Conservation (phyloP, 2,888 invertebrate species). For the Hydroisotoma schaefferi region DNA sequence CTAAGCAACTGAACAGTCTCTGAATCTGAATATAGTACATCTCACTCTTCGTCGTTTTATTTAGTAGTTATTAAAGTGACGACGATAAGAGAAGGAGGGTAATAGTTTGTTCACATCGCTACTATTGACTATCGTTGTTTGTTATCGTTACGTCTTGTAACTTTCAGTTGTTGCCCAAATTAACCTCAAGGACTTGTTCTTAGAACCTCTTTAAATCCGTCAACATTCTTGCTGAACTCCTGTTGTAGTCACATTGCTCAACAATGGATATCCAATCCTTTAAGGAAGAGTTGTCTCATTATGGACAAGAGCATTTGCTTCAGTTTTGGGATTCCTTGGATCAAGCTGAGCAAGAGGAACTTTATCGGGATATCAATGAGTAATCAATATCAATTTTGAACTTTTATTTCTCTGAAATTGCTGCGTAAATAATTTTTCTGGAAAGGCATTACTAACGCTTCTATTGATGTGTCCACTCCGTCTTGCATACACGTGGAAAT, state of each 20-base stretch:
- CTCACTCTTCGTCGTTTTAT: no score
- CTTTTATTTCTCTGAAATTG: neutral
- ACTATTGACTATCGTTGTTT: no score
- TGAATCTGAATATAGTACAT: no score
- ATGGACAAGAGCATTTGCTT: slow-evolving; percentile 76
- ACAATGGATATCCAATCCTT: slow-evolving; percentile 56
- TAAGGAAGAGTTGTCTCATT: slow-evolving; percentile 57
- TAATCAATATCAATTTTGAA: slow-evolving; percentile 33
- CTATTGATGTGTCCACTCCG: neutral
- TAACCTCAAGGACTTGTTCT: no score
- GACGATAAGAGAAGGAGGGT: no score
- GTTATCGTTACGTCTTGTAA: neutral
- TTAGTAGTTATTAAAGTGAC: no score
- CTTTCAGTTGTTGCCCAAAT: slow-evolving; percentile 1
- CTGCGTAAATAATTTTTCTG: neutral
- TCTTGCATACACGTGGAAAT: neutral
- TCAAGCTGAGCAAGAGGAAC: slow-evolving; percentile 60
- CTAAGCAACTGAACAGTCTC: neutral
- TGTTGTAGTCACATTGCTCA: neutral
- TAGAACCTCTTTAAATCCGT: neutral
- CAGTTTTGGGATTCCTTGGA: slow-evolving; percentile 73
- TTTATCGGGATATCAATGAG: slow-evolving; percentile 64
- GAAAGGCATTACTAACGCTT: neutral
- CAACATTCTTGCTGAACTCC: neutral
- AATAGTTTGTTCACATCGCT: no score